Evolutionary conservation across 2,113 vertebrate genomes (phyloP), one percentile per base, ranked within the genome.

Genomic region (Hippocampus zosterae): DNA sequence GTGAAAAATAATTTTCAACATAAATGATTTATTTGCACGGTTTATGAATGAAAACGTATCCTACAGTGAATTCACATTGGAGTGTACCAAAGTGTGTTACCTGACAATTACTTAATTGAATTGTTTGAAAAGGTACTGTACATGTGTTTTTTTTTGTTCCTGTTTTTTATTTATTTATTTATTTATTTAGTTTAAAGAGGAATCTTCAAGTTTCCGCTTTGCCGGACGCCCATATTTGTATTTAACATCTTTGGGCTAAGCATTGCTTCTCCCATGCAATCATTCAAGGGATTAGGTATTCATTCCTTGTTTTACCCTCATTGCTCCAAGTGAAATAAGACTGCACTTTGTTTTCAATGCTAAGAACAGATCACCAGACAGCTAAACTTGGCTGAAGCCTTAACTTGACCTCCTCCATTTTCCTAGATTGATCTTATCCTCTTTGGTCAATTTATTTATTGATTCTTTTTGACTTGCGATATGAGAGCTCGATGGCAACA

Each of bases 221-320:
- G 59, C 37, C 68, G 15, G 84, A 84, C 77, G 78, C 62, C 76
- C 87, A 84, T 84, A 76, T 82, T 57, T 15, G 13, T 15, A 37
- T 37, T 37, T 37, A 37, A 37, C 55, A 82, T 84, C 73, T 71
- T 13, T 63, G 78, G 40, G 52, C 37, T 67, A 12, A 57, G 13
- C 16, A 25, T 67, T 69, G 71, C 75, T 65, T 77, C 48, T 37
- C 50, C 62, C 60, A 12, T 83, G 56, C 67, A 87, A 85, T 87
- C 71, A 86, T 84, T 85, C 53, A 41, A 74, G 27, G 40, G 77
- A 73, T 84, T 81, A 74, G 74, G 21, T 71, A 81, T 83, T 78
- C 66, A 71, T 27, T 72, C 18, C 2, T 70, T 79, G 44, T 81
- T 62, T 79, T 66, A 76, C 69, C 81, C 70, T 76, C 66, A 29